Base-by-base conservation (phyloP, 2,888 invertebrate genomes). In the Erebia ligea region DNA sequence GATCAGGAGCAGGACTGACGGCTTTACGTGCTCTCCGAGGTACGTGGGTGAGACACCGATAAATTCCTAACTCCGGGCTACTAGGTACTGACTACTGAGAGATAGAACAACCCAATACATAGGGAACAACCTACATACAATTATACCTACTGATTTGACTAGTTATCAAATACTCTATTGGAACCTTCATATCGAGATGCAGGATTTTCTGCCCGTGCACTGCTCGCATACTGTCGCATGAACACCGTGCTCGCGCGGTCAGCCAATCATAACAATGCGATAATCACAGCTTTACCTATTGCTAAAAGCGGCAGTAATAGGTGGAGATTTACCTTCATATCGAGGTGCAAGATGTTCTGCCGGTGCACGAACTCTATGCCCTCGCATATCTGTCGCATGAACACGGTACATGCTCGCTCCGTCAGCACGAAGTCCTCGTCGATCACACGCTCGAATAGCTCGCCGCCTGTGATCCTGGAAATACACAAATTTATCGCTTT, bases 391-490 rank as follows among this genome's bases (percentile, higher is more conserved):
- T 99, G 99, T 54, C 99, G 94, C 95, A 99, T 97, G 88, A 99
- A 99, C 73, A 99, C 97, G 0, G 98, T 97, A 88, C 99, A 99
- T 9, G 98, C 98, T 75, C 97, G 96, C 89, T 99, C 99, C 0
- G 99, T 99, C 76, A 99, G 94, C 70, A 99, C 96, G 86, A 99
- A 99, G 89, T 99, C 99, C 83, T 99, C 99, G 83, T 99, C 99
- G 75, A 99, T 99, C 34, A 99, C 99, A 68, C 99, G 95, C 90
- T 99, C 99, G 87, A 99, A 99, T 58, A 99, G 93, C 90, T 99
- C 99, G 1, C 99, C 99, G 10, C 99, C 99, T 84, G 97, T 97
- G 80, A 99, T 98, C 82, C 99, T 99, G 94, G 62, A 95, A 69
- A 42, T 15, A 70, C 5, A 19, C 52, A 63, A 48, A 17, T 15